Evolutionary conservation across 2,888 invertebrate species (phyloP), one percentile per base, ranked within the genome.

Genomic region (Ennomos erosarius): DNA sequence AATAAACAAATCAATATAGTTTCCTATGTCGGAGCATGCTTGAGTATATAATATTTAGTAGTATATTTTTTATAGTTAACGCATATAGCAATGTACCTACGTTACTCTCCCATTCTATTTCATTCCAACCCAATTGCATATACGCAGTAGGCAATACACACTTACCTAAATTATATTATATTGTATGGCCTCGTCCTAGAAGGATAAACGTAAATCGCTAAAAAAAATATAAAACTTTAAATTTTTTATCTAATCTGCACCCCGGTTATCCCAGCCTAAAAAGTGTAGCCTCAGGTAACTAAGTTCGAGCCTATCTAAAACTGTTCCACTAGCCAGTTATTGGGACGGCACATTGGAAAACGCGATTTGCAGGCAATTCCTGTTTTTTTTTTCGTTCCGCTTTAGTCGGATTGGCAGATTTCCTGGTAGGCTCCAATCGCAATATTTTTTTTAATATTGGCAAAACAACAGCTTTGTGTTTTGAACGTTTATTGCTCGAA

Each of bases 281-380:
- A 9, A 37, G 12, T 10, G 12, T 35, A 53, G 49, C 37, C 9
- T 10, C 52, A 50, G 53, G 44, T 52, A 55, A 47, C 50, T 44
- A 48, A 8, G 40, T 56, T 12, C 10, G 38, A 61, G 56, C 16
- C 48, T 52, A 54, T 59, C 44, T 59, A 42, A 48, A 55, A 43
- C 13, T 33, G 48, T 48, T 55, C 42, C 40, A 36, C 35, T 49
- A 57, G 46, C 58, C 54, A 55, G 37, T 62, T 58, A 59, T 59
- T 59, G 52, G 48, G 35, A 35, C 44, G 59, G 54, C 62, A 55
- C 47, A 48, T 54, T 51, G 62, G 60, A 51, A 65, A 65, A 62
- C 12, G 47, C 55, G 44, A 60, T 65, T 62, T 62, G 49, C 46
- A 53, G 55, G 57, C 65, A 60, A 65, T 65, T 65, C 55, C 52